Conservation (phyloP, 2,888 invertebrate species). For the Tineola bisselliella region DNA sequence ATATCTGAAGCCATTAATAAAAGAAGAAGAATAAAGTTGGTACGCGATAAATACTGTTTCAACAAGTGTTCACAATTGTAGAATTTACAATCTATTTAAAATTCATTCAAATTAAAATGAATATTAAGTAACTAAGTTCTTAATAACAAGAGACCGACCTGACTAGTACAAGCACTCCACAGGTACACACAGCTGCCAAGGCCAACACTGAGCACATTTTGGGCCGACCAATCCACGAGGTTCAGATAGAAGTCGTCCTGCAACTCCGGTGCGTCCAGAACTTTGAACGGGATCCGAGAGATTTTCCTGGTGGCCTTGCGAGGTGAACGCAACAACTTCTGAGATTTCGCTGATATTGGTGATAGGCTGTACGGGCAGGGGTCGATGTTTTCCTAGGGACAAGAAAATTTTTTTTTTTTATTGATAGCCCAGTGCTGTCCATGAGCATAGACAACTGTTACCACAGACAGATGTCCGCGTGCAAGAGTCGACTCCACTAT, state of each 20-base stretch:
- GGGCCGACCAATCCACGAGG: conserved; percentile 99
- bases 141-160: conserved; percentile 72
- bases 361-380: conserved; percentile 93
- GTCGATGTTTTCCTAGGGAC: conserved; percentile 78
- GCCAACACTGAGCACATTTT: conserved; percentile 98
- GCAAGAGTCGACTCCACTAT: too few species aligned
- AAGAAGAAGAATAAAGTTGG: too few species aligned
- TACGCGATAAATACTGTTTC: too few species aligned
- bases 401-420: conserved; percentile 10
- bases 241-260: conserved; percentile 99
- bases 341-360: conserved; percentile 94
- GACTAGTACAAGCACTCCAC: conserved; percentile 99
- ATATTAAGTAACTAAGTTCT: too few species aligned
- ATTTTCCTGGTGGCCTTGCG: conserved; percentile 98
- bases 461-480: too few species aligned
- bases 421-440: too few species aligned
- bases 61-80: too few species aligned
- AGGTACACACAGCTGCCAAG: conserved; percentile 97
- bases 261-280: conserved; percentile 94
- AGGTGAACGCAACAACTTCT: conserved; percentile 92
- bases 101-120: too few species aligned
- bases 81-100: too few species aligned
- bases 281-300: conserved; percentile 97
- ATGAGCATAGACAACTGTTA: too few species aligned
- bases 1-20: too few species aligned